Conservation (phyloP, 2,888 invertebrate genomes). For the Augochlorella aurata region DNA sequence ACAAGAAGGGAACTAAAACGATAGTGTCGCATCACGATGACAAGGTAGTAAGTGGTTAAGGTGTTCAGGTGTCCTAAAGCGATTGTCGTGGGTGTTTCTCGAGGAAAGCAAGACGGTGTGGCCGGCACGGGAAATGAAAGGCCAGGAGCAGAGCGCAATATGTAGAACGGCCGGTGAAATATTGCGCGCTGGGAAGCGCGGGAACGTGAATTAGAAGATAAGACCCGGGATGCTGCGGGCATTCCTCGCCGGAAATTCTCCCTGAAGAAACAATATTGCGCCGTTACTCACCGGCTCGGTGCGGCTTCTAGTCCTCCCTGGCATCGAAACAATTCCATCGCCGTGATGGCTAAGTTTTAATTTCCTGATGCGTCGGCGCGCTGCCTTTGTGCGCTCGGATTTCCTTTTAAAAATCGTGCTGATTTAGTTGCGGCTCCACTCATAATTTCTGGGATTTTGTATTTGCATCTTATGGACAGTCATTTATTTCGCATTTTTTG, state of each 20-base stretch:
- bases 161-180: conserved; percentile 38
- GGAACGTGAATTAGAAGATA: conserved; percentile 20
- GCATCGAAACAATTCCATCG: conserved; percentile 6
- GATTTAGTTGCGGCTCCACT: neutral
- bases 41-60: neutral
- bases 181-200: conserved; percentile 26
- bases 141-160: conserved; percentile 17
- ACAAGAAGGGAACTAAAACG: too few species aligned
- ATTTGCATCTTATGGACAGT: too few species aligned
- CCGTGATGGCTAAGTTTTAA: conserved; percentile 2
- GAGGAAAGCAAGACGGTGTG: conserved; percentile 24
- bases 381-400: neutral
- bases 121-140: conserved; percentile 23
- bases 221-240: conserved; percentile 1
- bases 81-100: neutral
- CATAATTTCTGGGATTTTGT: neutral
- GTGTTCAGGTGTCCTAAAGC: neutral
- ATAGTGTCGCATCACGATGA: neutral
- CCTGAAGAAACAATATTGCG: conserved; percentile 13
- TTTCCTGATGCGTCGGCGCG: neutral
- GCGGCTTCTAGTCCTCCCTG: neutral
- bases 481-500: too few species aligned
- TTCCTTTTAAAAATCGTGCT: neutral
- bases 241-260: conserved; percentile 36
- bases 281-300: neutral